Percentiles rank a stretch among this genome's conserved stretches.
Conservation (phyloP, 2,113 vertebrate genomes). For the Cryptomyrus ogoouensis region DNA sequence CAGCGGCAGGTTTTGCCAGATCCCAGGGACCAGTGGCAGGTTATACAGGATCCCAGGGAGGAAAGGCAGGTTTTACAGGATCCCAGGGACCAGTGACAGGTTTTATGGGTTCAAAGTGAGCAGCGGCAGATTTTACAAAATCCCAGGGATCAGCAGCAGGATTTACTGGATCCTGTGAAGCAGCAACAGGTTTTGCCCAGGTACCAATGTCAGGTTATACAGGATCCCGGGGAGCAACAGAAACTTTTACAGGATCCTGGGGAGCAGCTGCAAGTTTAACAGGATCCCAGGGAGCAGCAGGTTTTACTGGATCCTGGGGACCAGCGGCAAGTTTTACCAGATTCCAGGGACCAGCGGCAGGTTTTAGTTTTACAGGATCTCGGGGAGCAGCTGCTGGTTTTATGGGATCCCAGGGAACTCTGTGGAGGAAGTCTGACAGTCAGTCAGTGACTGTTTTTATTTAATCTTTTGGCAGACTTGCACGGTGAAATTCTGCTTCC, state of each 20-base stretch:
- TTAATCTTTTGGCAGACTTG: not conserved
- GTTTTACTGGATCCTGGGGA: not conserved
- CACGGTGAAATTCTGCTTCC: not conserved
- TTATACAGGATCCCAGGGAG: not conserved
- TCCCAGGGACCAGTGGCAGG: not conserved
- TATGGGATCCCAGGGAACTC: not conserved
- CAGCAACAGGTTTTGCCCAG: not conserved
- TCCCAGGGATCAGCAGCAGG: not conserved
- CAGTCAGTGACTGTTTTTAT: not conserved
- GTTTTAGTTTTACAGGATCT: not conserved
- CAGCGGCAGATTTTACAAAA: not conserved
- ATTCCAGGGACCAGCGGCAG: not conserved
- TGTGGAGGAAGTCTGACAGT: not conserved
- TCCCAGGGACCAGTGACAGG: not conserved
- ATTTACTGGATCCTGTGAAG: not conserved
- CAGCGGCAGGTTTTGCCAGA: not conserved
- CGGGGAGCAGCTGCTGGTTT: not conserved
- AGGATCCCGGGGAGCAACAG: not conserved
- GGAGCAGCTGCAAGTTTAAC: not conserved
- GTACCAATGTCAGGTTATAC: too few species aligned
- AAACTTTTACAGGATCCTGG: not conserved
- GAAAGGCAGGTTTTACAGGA: not conserved
- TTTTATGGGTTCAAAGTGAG: not conserved
- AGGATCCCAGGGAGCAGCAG: not conserved
- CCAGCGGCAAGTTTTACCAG: not conserved